These are phyloP conservation scores for Ptilonorhynchus violaceus DNA, from an alignment of 2,113 vertebrate species.

Conservation along the genomic window DNA sequence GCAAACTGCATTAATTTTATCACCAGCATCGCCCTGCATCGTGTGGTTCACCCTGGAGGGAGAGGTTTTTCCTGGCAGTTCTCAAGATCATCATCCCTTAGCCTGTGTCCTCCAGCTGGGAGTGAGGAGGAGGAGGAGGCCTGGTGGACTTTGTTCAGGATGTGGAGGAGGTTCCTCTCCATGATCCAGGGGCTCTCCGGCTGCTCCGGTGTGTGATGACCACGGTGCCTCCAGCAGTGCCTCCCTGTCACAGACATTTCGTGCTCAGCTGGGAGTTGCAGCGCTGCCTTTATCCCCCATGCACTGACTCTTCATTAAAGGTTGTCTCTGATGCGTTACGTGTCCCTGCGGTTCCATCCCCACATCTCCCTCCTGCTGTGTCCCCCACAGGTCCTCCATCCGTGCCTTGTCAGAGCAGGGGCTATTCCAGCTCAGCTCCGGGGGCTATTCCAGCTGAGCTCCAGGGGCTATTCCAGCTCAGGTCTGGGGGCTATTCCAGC, in stretches of 20 bases:
- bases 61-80: not conserved
- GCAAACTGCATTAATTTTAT: not conserved
- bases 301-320: fast-evolving
- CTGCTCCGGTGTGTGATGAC: fast-evolving
- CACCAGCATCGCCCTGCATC: fast-evolving
- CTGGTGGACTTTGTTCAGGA: not conserved
- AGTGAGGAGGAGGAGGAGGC: not conserved
- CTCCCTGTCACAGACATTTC: not conserved
- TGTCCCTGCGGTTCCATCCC: not conserved
- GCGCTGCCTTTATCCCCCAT: not conserved
- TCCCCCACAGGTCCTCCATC: not conserved
- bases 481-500: not conserved
- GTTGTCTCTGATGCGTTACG: not conserved
- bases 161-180: fast-evolving
- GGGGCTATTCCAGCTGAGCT: not conserved
- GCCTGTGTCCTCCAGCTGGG: not conserved
- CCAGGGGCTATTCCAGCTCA: not conserved
- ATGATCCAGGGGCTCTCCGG: fast-evolving
- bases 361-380: not conserved
- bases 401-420: not conserved
- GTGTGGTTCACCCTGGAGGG: not conserved
- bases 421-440: not conserved
- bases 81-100: too few relatives aligned
- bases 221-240: fast-evolving
- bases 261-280: not conserved